These are phyloP conservation scores for Scaptomyza polygonia DNA, from an alignment of 2,888 invertebrate genomes.

Conservation along the genomic window DNA sequence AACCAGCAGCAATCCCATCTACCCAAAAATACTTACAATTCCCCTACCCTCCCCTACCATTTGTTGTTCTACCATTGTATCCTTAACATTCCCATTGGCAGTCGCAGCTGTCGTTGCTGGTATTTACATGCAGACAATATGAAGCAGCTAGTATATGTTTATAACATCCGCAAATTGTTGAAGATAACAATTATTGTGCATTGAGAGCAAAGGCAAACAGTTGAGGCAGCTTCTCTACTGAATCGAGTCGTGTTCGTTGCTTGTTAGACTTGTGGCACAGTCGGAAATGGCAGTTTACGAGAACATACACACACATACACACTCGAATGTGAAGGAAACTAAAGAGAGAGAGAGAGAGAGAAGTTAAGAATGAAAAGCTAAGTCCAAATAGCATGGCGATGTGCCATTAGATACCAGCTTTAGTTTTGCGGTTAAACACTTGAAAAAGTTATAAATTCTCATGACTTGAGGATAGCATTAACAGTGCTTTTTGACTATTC, in stretches of 20 bases:
- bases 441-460: slow-evolving; percentile 54
- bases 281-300: slow-evolving; percentile 76
- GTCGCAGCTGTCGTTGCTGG: slow-evolving; percentile 58
- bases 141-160: slow-evolving; percentile 76
- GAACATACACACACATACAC: slow-evolving; percentile 52
- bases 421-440: slow-evolving; percentile 59
- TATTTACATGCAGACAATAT: slow-evolving; percentile 77
- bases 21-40: slow-evolving; percentile 1
- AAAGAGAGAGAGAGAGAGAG: neutral
- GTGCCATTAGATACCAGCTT: slow-evolving; percentile 70
- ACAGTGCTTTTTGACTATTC: slow-evolving; percentile 22
- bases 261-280: slow-evolving; percentile 56
- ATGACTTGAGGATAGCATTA: slow-evolving; percentile 17
- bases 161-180: slow-evolving; percentile 80
- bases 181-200: slow-evolving; percentile 79
- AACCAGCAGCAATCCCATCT: slow-evolving; percentile 19
- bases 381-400: slow-evolving; percentile 65
- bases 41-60: neutral
- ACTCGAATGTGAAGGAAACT: slow-evolving; percentile 16
- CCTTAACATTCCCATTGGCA: slow-evolving; percentile 19
- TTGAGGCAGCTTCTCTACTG: slow-evolving; percentile 36
- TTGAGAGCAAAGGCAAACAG: slow-evolving; percentile 69
- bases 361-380: slow-evolving; percentile 53
- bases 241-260: slow-evolving; percentile 38
- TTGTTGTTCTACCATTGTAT: neutral